Evolutionary conservation across 2,888 invertebrate species (phyloP), one percentile per base, ranked within the genome.

Genomic region (Boloria selene): DNA sequence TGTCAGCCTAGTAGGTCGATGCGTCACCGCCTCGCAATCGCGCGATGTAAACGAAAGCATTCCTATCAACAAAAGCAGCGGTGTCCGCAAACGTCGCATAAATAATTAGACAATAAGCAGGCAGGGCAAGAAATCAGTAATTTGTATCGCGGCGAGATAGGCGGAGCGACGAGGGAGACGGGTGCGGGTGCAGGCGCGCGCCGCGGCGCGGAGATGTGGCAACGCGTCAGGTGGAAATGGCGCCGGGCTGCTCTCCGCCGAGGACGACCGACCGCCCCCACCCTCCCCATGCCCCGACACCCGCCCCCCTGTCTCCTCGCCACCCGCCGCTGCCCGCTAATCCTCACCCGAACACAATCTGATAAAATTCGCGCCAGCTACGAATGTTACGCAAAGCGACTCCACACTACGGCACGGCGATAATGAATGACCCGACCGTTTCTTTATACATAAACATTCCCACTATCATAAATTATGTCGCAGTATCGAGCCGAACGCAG

Each of bases 361-460:
- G 91, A 90, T 91, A 91, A 91, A 90, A 88, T 91, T 91, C 91
- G 90, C 91, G 91, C 90, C 91, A 90, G 89, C 88, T 86, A 90
- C 86, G 86, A 90, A 90, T 83, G 89, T 90, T 90, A 91, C 90
- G 90, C 90, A 88, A 88, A 90, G 86, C 87, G 83, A 85, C 84
- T 87, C 84, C 78, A 85, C 85, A 85, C 86, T 86, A 88, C 86
- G 82, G 86, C 84, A 82, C 79, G 74, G 79, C 84, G 85, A 86
- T 90, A 90, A 88, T 89, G 90, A 90, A 90, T 89, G 90, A 87
- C 86, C 85, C 80, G 80, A 84, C 81, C 77, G 79, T 82, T 84
- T 82, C 83, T 82, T 81, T 77, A 79, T 77, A 84, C 79, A 83
- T 83, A 86, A 87, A 87, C 86, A 85, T 79, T 78, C 79, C 78